phyloP scores from a whole-genome alignment of 1,140 invertebrate species.

The Anoplophora glabripennis region DNA sequence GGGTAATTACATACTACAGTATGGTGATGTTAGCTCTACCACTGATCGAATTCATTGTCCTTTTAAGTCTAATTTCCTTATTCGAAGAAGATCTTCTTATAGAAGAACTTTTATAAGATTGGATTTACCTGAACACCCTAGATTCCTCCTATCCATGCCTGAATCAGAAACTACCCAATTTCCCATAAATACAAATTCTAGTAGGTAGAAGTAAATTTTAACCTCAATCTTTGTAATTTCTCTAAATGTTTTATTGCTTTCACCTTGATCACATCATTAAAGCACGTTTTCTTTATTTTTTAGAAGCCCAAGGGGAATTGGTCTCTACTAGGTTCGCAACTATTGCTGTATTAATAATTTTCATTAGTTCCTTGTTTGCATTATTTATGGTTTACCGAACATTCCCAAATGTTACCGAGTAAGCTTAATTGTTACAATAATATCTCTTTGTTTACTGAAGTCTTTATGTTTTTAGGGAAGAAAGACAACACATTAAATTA shows the following conservation, averaged over 20 bases:
- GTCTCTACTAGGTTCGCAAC: constrained; percentile 54
- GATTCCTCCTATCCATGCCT: neutral
- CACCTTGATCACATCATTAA: no score
- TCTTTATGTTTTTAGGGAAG: constrained; percentile 68
- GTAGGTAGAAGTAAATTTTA: constrained; percentile 1
- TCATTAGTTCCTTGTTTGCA: constrained; percentile 60
- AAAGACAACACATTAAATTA: constrained; percentile 84
- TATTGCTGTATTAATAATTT: constrained; percentile 61
- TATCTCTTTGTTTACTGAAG: constrained; percentile 11
- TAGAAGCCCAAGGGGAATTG: neutral
- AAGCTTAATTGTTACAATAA: constrained; percentile 52
- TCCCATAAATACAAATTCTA: no score
- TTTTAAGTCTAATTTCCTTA: constrained; percentile 25
- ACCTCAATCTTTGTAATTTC: constrained; percentile 6
- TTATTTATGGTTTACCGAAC: constrained; percentile 68
- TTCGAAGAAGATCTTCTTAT: constrained; percentile 25
- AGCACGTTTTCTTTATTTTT: no score
- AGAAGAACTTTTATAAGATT: constrained; percentile 21
- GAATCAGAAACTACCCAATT: neutral
- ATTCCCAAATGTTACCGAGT: constrained; percentile 81
- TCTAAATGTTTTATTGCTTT: no score
- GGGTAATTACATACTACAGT: constrained; percentile 39
- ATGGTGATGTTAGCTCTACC: constrained; percentile 35
- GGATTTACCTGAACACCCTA: constrained; percentile 11
- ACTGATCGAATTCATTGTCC: constrained; percentile 32